A percentile compares a stretch with the other conserved stretches of the same genome.
These are phyloP conservation scores for Miniopterus natalensis DNA, from an alignment of 2,113 vertebrate genomes.

Conservation along the genomic window DNA sequence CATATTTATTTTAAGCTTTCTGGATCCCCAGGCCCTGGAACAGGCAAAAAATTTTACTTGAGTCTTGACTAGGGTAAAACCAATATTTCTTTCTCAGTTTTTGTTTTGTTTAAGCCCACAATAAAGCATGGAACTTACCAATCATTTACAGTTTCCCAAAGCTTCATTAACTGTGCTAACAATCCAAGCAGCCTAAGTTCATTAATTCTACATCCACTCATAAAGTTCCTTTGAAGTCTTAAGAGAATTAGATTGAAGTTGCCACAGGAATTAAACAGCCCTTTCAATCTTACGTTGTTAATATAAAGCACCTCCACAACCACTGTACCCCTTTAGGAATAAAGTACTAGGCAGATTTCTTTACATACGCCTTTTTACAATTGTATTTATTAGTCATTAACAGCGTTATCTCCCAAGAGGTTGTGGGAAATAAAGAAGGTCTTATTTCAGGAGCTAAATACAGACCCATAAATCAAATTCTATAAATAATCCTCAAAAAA, in stretches of 20 bases:
- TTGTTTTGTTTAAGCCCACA: not conserved
- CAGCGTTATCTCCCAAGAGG: not conserved
- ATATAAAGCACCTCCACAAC: not conserved
- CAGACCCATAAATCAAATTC: not conserved
- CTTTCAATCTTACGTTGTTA: not conserved
- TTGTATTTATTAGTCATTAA: not conserved
- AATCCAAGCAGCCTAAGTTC: not conserved
- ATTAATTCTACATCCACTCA: not conserved
- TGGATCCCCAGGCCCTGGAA: not conserved
- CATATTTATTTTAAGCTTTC: not conserved
- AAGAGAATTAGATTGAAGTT: constrained; percentile 49
- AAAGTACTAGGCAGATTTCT: not conserved
- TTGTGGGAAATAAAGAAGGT: not conserved
- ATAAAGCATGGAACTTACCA: not conserved
- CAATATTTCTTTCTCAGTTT: not conserved
- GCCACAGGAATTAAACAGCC: not conserved
- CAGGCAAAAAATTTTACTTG: not conserved
- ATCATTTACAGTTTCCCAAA: constrained; percentile 47
- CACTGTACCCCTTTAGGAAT: not conserved
- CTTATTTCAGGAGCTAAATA: constrained; percentile 33
- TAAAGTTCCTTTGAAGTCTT: not conserved
- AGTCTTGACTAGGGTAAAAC: not conserved
- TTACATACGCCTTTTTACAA: not conserved
- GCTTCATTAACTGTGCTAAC: constrained; percentile 57
- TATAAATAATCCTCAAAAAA: not conserved